A percentile compares a stretch with the other conserved stretches of the same genome.
Evolutionary conservation across 2,113 vertebrate species (phyloP).

Genomic region (Campylomormyrus numenius): DNA sequence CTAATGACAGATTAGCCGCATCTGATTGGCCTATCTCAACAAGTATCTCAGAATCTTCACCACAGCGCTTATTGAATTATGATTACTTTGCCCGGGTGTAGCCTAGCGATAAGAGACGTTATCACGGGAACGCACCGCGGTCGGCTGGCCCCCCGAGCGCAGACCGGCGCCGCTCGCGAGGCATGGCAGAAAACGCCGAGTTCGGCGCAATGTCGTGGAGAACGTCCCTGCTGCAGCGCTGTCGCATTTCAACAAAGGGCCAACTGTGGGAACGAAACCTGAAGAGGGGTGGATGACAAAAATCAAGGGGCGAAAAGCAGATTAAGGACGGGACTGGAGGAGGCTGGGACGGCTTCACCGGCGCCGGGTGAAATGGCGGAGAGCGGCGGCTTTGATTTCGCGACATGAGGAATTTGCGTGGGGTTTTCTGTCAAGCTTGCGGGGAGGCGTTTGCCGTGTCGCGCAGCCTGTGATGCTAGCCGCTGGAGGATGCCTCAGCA

Average conservation of each 20-base stretch:
- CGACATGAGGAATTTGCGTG: slow-evolving; percentile 53
- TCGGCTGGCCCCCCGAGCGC: slow-evolving; percentile 69
- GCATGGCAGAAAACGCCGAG: slow-evolving; percentile 68
- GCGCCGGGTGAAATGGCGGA: slow-evolving; percentile 45
- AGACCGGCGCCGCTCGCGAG: slow-evolving; percentile 47
- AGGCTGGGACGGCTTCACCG: slow-evolving; percentile 41
- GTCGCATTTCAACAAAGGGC: slow-evolving; percentile 45
- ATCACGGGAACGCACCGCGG: slow-evolving; percentile 68
- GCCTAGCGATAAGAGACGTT: slow-evolving; percentile 82
- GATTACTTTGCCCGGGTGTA: slow-evolving; percentile 79
- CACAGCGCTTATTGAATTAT: slow-evolving; percentile 83
- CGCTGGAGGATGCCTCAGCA: not conserved
- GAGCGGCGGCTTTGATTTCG: slow-evolving; percentile 45
- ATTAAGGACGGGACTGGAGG: slow-evolving; percentile 51
- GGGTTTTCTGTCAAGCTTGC: slow-evolving; percentile 40
- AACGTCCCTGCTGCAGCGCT: slow-evolving; percentile 36
- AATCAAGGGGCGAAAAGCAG: slow-evolving; percentile 42
- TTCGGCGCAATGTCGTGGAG: slow-evolving; percentile 43
- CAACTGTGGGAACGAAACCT: slow-evolving; percentile 35
- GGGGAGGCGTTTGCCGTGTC: slow-evolving; percentile 26
- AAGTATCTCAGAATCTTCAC: slow-evolving; percentile 89
- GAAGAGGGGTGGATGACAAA: slow-evolving; percentile 43
- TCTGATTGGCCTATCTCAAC: slow-evolving; percentile 88
- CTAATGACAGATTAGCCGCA: slow-evolving; percentile 75
- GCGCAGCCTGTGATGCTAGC: not conserved